Percentiles rank a stretch among this genome's conserved stretches.
Evolutionary conservation across 2,888 invertebrate genomes (phyloP).

Genomic region (Coelopa pilipes): DNA sequence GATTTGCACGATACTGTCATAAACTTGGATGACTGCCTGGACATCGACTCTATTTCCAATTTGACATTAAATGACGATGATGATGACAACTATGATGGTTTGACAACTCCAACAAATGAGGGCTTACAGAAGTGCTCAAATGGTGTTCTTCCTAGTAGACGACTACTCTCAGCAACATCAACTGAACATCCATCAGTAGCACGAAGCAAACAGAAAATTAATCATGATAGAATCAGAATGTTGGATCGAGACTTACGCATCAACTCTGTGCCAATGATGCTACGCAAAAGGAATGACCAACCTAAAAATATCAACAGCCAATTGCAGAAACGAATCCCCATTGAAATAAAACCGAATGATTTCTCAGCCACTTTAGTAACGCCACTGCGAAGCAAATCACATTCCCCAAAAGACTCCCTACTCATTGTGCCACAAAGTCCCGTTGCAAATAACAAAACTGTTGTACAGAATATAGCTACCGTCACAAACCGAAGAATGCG

Average conservation of each 20-base stretch:
- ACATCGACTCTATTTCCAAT: slow-evolving; percentile 56
- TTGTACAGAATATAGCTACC: background rate
- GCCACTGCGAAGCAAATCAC: slow-evolving; percentile 14
- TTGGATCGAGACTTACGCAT: slow-evolving; percentile 55
- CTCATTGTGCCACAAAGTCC: slow-evolving; percentile 26
- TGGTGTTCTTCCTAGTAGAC: background rate
- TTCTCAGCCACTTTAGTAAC: slow-evolving; percentile 29
- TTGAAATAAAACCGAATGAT: background rate
- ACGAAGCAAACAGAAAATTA: background rate
- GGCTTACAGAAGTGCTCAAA: background rate
- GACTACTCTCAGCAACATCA: background rate
- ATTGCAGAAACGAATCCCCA: background rate
- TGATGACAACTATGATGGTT: slow-evolving; percentile 42
- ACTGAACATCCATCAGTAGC: background rate
- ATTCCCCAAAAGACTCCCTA: slow-evolving; percentile 33
- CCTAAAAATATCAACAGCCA: slow-evolving; percentile 14
- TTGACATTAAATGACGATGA: slow-evolving; percentile 57
- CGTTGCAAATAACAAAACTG: too few species aligned
- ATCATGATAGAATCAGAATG: slow-evolving; percentile 36
- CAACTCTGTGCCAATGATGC: slow-evolving; percentile 53
- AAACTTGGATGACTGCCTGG: slow-evolving; percentile 36
- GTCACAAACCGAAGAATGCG: slow-evolving; percentile 52
- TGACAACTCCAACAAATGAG: slow-evolving; percentile 5
- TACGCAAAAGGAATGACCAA: slow-evolving; percentile 48
- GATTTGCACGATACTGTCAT: slow-evolving; percentile 26